A percentile compares a stretch with the other conserved stretches of the same genome.
These are phyloP conservation scores for Clupea harengus DNA, from an alignment of 2,113 vertebrate species.

Conservation along the genomic window DNA sequence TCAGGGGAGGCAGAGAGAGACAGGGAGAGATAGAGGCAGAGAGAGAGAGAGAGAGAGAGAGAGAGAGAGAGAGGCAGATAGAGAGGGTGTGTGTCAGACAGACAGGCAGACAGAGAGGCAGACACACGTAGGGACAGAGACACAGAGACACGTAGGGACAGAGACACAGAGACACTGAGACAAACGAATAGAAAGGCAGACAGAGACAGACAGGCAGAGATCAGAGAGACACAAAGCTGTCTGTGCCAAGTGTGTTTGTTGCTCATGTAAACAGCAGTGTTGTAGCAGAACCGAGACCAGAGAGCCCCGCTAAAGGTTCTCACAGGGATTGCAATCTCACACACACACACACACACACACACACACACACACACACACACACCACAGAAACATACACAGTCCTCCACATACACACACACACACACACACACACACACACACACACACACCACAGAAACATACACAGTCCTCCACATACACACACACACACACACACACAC, in stretches of 20 bases:
- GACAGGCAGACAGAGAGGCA: background rate
- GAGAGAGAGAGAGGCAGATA: too few species aligned
- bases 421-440: background rate
- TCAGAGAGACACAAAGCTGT: background rate
- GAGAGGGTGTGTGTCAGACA: too few species aligned
- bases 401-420: background rate
- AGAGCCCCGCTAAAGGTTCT: background rate
- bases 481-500: background rate
- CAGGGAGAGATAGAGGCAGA: background rate
- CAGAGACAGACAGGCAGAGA: background rate
- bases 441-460: background rate
- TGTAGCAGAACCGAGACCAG: background rate
- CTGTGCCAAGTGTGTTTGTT: background rate
- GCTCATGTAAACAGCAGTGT: background rate
- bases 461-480: background rate
- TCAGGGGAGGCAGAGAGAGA: background rate
- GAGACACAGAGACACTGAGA: background rate
- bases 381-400: background rate
- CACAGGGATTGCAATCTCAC: background rate
- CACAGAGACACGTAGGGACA: background rate
- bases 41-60: background rate
- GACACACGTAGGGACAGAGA: background rate
- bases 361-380: constrained; percentile 7
- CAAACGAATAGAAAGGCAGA: background rate
- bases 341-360: constrained; percentile 3